Evolutionary conservation across 2,797 vertebrate genomes (phyloP).

Genomic region (Lepus oiostolus): DNA sequence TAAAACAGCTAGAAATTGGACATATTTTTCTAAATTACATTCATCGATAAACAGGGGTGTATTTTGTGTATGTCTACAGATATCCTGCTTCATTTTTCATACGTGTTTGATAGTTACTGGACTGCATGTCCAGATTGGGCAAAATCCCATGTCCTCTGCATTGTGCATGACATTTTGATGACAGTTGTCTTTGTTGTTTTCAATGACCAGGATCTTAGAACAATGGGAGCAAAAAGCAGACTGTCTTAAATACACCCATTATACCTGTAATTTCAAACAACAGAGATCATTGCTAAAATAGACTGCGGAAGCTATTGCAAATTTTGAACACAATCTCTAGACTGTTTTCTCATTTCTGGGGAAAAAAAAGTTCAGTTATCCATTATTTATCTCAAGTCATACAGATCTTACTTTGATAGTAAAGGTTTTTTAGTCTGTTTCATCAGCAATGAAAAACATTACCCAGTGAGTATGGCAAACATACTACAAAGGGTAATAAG

Average conservation of each 20-base stretch:
- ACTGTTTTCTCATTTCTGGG: neutral
- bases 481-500: neutral
- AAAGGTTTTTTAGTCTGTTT: neutral
- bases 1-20: neutral
- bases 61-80: neutral
- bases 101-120: neutral
- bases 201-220: neutral
- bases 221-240: neutral
- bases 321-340: neutral
- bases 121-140: neutral
- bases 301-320: neutral
- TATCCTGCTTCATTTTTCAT: neutral
- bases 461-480: neutral
- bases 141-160: neutral
- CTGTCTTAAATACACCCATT: neutral
- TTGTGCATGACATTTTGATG: neutral
- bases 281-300: neutral
- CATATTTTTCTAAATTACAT: neutral
- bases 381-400: neutral
- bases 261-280: neutral
- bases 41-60: neutral
- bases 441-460: neutral
- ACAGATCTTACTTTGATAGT: neutral
- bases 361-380: neutral
- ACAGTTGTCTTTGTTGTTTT: neutral